Evolutionary conservation across 2,888 invertebrate species (phyloP), one percentile per base, ranked within the genome.

Genomic region (Maniola hyperantus): DNA sequence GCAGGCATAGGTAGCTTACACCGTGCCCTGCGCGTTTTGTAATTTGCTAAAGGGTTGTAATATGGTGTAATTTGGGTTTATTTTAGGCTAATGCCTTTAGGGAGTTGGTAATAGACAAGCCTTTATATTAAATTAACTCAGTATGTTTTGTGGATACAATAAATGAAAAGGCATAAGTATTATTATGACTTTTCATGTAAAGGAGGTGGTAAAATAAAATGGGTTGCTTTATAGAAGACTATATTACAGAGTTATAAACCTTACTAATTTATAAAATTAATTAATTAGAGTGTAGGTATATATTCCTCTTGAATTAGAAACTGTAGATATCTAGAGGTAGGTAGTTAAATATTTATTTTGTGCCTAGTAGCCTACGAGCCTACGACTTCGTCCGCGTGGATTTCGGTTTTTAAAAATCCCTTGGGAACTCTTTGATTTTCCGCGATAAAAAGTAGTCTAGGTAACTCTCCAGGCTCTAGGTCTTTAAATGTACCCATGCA

Each of bases 1-100:
- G 61, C 39, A 50, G 50, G 60, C 26, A 48, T 18, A 48, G 11
- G 13, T 11, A 13, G 48, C 50, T 18, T 61, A 50, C 36, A 39
- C 33, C 34, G 59, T 59, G 44, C 59, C 59, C 34, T n/a, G 15
- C 11, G 13, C 6, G 39, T 18, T 20, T 13, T 61, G 64, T 64
- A 48, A 64, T 64, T 64, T 64, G 64, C 50, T 64, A 58, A 57
- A 46, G 64, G 64, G 64, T 50, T 36, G 50, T 57, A 50, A 48
- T 58, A 64, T 11, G 51, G 36, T 48, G 57, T 64, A 46, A 58
- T 64, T 57, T 50, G 15, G 57, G 46, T 54, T 55, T 48, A 39
- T 36, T 48, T 50, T 53, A 20, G 64, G 39, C 11, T 39, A 26
- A 11, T 50, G 57, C 57, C 64, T 34, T 58, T 7, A 58, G 64